Percentiles rank a stretch among this genome's conserved stretches.
phyloP scores from a whole-genome alignment of 2,888 invertebrate genomes.

The Pycnomerus fuliginosus region DNA sequence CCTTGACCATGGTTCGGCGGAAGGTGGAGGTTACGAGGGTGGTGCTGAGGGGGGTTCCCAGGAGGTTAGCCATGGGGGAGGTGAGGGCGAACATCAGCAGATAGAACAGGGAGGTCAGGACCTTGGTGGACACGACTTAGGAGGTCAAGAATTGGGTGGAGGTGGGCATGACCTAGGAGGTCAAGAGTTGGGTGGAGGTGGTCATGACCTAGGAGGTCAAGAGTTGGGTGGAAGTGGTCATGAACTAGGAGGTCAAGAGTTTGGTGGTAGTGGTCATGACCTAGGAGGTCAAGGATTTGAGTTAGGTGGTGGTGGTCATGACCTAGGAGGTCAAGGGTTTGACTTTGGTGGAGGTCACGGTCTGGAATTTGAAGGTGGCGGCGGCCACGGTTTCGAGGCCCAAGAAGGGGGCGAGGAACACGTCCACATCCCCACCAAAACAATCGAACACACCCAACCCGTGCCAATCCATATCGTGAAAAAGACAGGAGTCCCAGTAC shows the following conservation, averaged over 20 bases:
- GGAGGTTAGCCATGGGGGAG: background rate
- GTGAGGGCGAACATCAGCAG: background rate
- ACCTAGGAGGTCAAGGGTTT: constrained; percentile 54
- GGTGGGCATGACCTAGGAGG: constrained; percentile 2
- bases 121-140: background rate
- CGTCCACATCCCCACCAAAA: constrained; percentile 58
- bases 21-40: constrained; percentile 13
- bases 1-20: constrained; percentile 25
- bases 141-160: background rate
- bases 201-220: background rate
- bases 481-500: constrained; percentile 72
- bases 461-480: constrained; percentile 70
- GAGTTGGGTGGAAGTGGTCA: constrained; percentile 3
- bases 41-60: background rate
- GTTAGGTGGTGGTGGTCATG: constrained; percentile 49
- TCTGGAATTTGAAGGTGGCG: constrained; percentile 54
- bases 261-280: constrained; percentile 47
- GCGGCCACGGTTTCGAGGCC: constrained; percentile 15
- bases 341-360: constrained; percentile 47
- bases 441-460: constrained; percentile 68
- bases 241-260: constrained; percentile 9
- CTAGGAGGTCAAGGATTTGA: constrained; percentile 57
- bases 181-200: background rate
- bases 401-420: constrained; percentile 53
- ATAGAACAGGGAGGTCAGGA: background rate